phyloP scores from a whole-genome alignment of 2,888 invertebrate species.

The Corythucha ciliata region DNA sequence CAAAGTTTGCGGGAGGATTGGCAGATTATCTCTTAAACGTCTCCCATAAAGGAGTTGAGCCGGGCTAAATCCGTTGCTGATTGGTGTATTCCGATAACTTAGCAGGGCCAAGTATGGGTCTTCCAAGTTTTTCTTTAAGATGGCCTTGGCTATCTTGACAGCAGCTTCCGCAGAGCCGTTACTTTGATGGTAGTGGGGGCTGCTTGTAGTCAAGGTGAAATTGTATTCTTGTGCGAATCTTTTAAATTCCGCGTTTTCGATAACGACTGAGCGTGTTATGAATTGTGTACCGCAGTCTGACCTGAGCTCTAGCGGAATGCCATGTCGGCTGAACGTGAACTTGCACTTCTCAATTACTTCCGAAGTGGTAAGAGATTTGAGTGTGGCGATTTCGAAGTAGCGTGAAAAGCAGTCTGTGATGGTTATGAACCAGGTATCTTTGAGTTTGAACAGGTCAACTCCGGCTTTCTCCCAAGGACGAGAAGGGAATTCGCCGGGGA shows the following conservation, averaged over 20 bases:
- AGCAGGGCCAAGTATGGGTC: conserved; percentile 6
- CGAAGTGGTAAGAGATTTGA: conserved; percentile 2
- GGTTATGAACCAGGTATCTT: background rate
- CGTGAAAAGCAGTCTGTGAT: conserved; percentile 4
- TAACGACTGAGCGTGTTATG: too few relatives aligned
- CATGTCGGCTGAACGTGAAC: conserved; percentile 7
- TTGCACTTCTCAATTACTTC: too few relatives aligned
- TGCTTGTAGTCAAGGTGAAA: conserved; percentile 3
- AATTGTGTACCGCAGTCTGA: conserved; percentile 14
- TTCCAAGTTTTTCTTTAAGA: conserved; percentile 7
- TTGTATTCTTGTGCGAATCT: too few relatives aligned
- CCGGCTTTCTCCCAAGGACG: background rate
- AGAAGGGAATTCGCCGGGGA: background rate
- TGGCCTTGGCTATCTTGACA: conserved; percentile 5
- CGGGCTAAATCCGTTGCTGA: background rate
- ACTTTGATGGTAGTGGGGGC: conserved; percentile 9
- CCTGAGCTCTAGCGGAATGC: conserved; percentile 8
- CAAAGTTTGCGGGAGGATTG: too few relatives aligned
- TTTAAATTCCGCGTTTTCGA: conserved; percentile 10
- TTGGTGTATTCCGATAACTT: conserved; percentile 4
- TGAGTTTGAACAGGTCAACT: background rate
- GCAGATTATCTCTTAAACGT: conserved; percentile 1
- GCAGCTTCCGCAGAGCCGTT: conserved; percentile 13
- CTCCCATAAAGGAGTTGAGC: conserved; percentile 8
- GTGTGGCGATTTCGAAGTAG: background rate